phyloP scores from a whole-genome alignment of 53 echinoderm and acorn worm genomes.

The Pentamera pediparva region DNA sequence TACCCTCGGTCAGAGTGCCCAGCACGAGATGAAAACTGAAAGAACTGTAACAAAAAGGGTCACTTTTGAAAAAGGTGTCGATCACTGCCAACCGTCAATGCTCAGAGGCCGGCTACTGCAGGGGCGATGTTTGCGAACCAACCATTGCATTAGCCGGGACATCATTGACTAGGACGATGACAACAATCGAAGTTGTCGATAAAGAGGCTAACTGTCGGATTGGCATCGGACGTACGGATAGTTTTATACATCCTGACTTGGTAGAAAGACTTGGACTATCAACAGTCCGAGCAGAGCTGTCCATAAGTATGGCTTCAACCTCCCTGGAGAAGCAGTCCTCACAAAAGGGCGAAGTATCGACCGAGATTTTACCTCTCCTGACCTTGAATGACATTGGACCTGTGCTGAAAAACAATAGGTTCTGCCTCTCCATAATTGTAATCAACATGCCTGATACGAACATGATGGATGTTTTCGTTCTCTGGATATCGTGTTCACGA shows the following conservation, averaged over 20 bases:
- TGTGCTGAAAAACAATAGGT: not conserved
- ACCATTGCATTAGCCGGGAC: not conserved
- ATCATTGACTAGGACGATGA: not conserved
- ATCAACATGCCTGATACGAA: no score
- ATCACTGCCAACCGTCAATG: not conserved
- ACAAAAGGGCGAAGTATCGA: not conserved
- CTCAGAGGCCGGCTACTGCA: not conserved
- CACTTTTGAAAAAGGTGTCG: not conserved
- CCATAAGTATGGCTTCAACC: not conserved
- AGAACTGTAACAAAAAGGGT: not conserved
- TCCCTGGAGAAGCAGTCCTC: not conserved
- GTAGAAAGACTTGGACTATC: not conserved
- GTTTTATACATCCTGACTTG: not conserved
- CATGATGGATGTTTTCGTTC: no score
- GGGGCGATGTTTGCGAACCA: conserved; percentile 12
- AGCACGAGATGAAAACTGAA: conserved; percentile 14
- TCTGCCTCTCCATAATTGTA: not conserved
- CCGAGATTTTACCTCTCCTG: conserved; percentile 4
- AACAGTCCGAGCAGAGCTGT: not conserved
- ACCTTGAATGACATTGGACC: no score
- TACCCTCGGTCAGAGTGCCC: conserved; percentile 4
- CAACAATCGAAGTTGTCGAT: not conserved
- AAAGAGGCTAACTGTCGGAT: conserved; percentile 1
- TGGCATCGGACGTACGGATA: not conserved
- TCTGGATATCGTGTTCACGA: no score